Evolutionary conservation across 2,113 vertebrate genomes (phyloP), one percentile per base, ranked within the genome.

Genomic region (Planiliza haematocheilus): DNA sequence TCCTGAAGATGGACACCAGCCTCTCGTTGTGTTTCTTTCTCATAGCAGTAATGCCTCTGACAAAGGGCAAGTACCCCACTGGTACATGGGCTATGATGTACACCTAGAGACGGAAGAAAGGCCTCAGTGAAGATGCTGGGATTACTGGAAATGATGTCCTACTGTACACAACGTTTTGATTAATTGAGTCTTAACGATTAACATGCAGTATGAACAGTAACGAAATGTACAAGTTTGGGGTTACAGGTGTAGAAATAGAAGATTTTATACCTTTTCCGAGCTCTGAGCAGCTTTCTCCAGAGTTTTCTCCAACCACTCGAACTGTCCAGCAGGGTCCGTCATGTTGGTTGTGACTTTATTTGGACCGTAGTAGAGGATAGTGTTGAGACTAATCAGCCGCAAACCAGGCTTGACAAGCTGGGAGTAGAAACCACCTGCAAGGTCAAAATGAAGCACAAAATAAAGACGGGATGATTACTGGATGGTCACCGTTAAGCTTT

Each of bases 81-180:
- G 98, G 98, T 0, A 99, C 89, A 8, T 99, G 98, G 17, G 94
- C 96, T 39, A 99, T 97, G 73, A 99, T 63, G 86, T 95, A 97
- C 0, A 97, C 97, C 97, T 99, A 53, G 1, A 57, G 42, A 14
- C 16, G n/a, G 14, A 71, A 45, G 17, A 30, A 30, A 30, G 24
- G 24, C 24, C 24, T 30, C 24, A 30, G 12, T 13, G 41, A 43
- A 43, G 41, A 7, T 41, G 10, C 24, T 30, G 5, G 24, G 24
- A 30, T 30, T 30, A 30, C 24, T 30, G 24, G 24, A 30, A 30
- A 30, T 30, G 24, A 5, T 2, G 5, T 5, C 24, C 24, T 30
- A 30, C 5, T 30, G 41, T 42, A 42, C 10, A 41, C 39, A 20
- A 10, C 48, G 4, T 12, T 50, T 50, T 20, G 48, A 50, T 11